A percentile compares a stretch with the other conserved stretches of the same genome.
Evolutionary conservation across 2,113 vertebrate species (phyloP).

Genomic region (Istiophorus platypterus): DNA sequence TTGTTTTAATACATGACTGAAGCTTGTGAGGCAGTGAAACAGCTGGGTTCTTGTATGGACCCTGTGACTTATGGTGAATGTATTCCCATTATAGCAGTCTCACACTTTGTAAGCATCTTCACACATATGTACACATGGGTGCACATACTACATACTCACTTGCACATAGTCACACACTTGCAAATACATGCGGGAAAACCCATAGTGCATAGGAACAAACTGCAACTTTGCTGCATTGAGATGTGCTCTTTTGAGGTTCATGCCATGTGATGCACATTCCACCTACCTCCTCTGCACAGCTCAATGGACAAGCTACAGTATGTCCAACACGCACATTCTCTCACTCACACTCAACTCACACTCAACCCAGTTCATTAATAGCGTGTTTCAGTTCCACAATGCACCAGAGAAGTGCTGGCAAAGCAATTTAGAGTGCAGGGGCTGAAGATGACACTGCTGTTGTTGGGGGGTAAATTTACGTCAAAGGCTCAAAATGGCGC

Average conservation of each 20-base stretch:
- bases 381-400: conserved; percentile 80
- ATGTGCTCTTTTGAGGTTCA: conserved; percentile 67
- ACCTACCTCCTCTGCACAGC: conserved; percentile 64
- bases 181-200: conserved; percentile 24
- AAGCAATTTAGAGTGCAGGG: conserved; percentile 63
- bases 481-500: conserved; percentile 43
- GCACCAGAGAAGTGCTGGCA: conserved; percentile 67
- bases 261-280: conserved; percentile 67
- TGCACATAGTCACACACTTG: conserved; percentile 24
- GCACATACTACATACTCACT: conserved; percentile 41
- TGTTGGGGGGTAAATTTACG: conserved; percentile 57
- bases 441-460: conserved; percentile 67
- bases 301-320: conserved; percentile 64
- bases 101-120: conserved; percentile 22
- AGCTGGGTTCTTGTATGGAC: conserved; percentile 44
- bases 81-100: conserved; percentile 52
- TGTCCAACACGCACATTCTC: conserved; percentile 58
- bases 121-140: conserved; percentile 27
- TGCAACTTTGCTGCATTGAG: conserved; percentile 51
- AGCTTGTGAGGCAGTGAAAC: conserved; percentile 12
- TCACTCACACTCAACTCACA: conserved; percentile 53
- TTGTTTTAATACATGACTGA: conserved; percentile 49
- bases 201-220: conserved; percentile 40
- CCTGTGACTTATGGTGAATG: conserved; percentile 45
- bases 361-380: conserved; percentile 75